Conservation (phyloP, 2,888 invertebrate species). For the Sarcophaga caerulescens region DNA sequence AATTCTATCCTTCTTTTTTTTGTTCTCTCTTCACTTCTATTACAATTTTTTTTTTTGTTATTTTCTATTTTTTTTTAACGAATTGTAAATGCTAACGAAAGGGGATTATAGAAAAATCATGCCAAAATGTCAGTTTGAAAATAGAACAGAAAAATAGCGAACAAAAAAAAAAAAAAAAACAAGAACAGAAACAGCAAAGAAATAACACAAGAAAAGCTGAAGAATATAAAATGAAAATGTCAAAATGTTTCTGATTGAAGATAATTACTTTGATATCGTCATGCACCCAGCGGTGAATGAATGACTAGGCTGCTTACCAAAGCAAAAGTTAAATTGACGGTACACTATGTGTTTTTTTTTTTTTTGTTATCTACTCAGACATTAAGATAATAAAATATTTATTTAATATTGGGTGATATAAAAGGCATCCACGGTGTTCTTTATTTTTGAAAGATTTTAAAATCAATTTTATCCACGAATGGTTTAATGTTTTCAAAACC, state of each 20-base stretch:
- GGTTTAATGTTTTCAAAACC: too few species aligned
- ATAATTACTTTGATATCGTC: conserved; percentile 60
- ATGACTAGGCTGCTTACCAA: background rate
- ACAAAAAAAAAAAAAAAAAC: conserved; percentile 19
- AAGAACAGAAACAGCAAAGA: background rate
- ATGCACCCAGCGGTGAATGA: background rate
- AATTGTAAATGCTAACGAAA: background rate
- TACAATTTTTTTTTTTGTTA: background rate
- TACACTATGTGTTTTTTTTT: too few species aligned
- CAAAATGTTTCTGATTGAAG: conserved; percentile 67
- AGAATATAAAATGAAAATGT: conserved; percentile 60
- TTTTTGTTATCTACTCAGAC: background rate
- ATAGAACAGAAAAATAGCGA: background rate
- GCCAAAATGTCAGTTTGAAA: conserved; percentile 67
- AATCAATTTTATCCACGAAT: too few species aligned
- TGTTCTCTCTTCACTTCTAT: conserved; percentile 6
- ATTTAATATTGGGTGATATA: too few species aligned
- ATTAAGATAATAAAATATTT: background rate
- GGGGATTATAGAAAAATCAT: conserved; percentile 59
- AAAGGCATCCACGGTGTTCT: too few species aligned
- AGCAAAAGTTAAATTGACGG: background rate
- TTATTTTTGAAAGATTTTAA: too few species aligned
- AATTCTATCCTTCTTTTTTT: conserved; percentile 17
- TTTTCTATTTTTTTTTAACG: background rate
- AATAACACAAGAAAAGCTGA: background rate